Base-by-base conservation (phyloP, 2,113 vertebrate species). In the Nerophis lumbriciformis region DNA sequence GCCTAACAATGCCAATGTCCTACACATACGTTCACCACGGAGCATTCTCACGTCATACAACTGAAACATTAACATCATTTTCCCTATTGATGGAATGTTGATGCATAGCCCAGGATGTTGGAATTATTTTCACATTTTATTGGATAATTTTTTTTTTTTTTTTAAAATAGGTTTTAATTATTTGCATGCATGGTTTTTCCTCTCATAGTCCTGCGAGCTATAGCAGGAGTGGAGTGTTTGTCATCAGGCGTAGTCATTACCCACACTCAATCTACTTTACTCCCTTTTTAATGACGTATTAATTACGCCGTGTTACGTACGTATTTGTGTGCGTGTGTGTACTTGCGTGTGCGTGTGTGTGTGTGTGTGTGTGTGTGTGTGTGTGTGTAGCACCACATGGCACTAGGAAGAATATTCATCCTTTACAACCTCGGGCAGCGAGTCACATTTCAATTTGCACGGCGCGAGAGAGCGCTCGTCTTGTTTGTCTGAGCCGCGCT, bases 351-450 rank as follows among this genome's bases (percentile, higher is more conserved):
- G 42, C 11, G 42, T 44, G 42, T 9, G 8, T 12, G 42, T 45
- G 42, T 45, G 42, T 45, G 39, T 42, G 42, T 12, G 42, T 88
- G 88, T 88, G 84, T 80, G 76, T 73, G 84, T 85, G 82, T 90
- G 89, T 90, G 90, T 90, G 91, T 89, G 88, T 85, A 68, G 83
- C 53, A 9, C 83, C 82, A 81, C 84, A 87, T 87, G 87, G 88
- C 87, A 91, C 90, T 92, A 89, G 91, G 88, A 91, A 89, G 88
- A 89, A 90, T 90, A 91, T 90, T 85, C 86, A 82, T 76, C 86
- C 87, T 90, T 90, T 89, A 87, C 90, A 90, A 91, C 90, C 89
- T 89, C 80, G 90, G 90, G 90, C 90, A 72, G 82, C 83, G 71
- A 85, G 81, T 86, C 83, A 88, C 89, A 91, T 92, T 91, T 90